Conservation (phyloP, 1,140 invertebrate species). For the Lordiphosa stackelbergi region DNA sequence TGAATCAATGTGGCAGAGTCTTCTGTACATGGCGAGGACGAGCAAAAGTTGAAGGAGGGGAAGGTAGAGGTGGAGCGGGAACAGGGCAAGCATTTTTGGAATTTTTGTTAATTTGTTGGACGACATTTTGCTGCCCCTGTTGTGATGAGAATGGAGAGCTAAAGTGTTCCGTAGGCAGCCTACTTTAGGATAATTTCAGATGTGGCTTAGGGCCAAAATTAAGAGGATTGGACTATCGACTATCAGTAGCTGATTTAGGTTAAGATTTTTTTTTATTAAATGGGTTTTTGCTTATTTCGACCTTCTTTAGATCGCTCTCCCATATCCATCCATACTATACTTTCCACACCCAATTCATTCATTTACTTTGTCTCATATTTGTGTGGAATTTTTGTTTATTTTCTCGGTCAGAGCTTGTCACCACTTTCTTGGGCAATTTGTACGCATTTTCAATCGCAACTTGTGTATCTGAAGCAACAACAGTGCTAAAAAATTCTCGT, state of each 20-base stretch:
- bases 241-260: too few relatives aligned
- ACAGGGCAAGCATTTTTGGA: constrained; percentile 56
- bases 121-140: constrained; percentile 64
- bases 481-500: constrained; percentile 52
- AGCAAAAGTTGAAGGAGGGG: constrained; percentile 4
- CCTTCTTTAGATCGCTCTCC: background rate
- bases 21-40: constrained; percentile 15
- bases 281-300: too few relatives aligned
- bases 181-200: too few relatives aligned
- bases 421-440: constrained; percentile 72
- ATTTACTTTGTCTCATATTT: constrained; percentile 19
- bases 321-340: background rate
- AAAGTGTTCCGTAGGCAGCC: too few relatives aligned
- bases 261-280: too few relatives aligned
- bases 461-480: constrained; percentile 38
- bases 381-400: constrained; percentile 17
- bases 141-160: constrained; percentile 6
- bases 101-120: constrained; percentile 75
- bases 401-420: constrained; percentile 51
- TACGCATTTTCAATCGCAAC: constrained; percentile 59
- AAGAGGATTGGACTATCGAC: too few relatives aligned
- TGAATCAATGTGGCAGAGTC: constrained; percentile 50
- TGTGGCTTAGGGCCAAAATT: too few relatives aligned
- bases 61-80: constrained; percentile 41
- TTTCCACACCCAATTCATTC: constrained; percentile 2